Evolutionary conservation across 2,888 invertebrate species (phyloP), one percentile per base, ranked within the genome.

Genomic region (Acronicta alni): DNA sequence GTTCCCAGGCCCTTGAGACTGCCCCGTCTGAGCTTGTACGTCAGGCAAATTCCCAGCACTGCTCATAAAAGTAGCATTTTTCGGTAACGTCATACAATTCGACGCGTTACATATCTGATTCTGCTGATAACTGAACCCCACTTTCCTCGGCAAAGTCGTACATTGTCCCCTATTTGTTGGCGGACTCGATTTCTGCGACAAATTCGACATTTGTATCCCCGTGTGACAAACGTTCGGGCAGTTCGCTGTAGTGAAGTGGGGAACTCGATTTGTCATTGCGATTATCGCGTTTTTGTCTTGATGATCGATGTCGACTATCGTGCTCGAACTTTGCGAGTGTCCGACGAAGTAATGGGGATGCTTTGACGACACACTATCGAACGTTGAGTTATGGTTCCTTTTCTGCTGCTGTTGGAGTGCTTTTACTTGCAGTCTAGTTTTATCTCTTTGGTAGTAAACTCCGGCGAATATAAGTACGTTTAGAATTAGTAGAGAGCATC

Each of bases 381-480:
- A 94, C 0, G 93, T 94, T n/a, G 93, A 87, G 66, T 93, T 94
- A 72, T 94, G 93, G 69, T 91, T 93, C 47, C 97, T 94, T 84
- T 97, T 97, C 75, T 94, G 94, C 82, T 97, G 97, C 82, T 97
- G 97, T 84, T 97, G 97, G 5, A 94, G 80, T 8, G 93, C 94
- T 92, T 97, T 97, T 44, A 97, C 97, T 87, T 97, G 97, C 80
- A 97, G 95, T 71, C 97, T 92, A 23, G 97, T 97, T 87, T 97
- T 97, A 79, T 97, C 96, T 56, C 96, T 89, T 87, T 97, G 97
- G 82, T 97, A 97, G 86, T 97, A 98, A 10, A 98, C 97, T 0
- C 97, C 97, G 43, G 97, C 97, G 81, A 97, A 97, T 71, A 98
- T 97, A 16, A 97, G 90, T 32, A 97, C 96, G 87, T 98, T 98